These are phyloP conservation scores for Gallinago stenura DNA, from an alignment of 2,797 vertebrate genomes.

Conservation along the genomic window DNA sequence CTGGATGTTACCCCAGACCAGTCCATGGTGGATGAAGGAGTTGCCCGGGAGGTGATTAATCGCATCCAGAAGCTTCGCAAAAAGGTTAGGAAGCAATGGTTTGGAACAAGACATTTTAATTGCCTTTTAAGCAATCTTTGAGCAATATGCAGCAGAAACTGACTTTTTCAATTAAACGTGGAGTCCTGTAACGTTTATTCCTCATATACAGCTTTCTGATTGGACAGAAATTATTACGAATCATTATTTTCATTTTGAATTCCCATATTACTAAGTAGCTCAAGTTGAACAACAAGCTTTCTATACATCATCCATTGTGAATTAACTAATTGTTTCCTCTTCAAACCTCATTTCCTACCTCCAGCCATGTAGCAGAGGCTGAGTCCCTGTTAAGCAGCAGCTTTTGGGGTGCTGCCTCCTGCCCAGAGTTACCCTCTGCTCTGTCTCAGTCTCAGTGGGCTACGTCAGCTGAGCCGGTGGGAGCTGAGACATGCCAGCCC, in stretches of 20 bases:
- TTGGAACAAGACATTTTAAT: not conserved
- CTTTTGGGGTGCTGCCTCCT: not conserved
- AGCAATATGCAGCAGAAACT: not conserved
- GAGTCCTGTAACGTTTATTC: not conserved
- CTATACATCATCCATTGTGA: not conserved
- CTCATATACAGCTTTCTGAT: not conserved
- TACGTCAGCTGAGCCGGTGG: not conserved
- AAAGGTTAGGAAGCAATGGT: slow-evolving; percentile 83
- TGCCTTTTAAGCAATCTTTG: not conserved
- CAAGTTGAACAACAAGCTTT: not conserved
- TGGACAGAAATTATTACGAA: not conserved
- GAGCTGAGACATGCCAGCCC: not conserved
- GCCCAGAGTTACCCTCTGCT: not conserved
- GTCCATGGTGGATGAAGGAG: slow-evolving; percentile 95
- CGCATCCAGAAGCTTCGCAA: slow-evolving; percentile 98
- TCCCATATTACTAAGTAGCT: not conserved
- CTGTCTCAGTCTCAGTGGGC: rapidly evolving
- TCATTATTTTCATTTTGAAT: not conserved
- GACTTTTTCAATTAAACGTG: not conserved
- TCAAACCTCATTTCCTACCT: not conserved
- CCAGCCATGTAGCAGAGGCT: not conserved
- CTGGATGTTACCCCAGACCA: slow-evolving; percentile 94
- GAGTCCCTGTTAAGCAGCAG: not conserved
- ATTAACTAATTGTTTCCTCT: not conserved
- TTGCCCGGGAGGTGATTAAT: slow-evolving; percentile 97